These are phyloP conservation scores for Xiphophorus couchianus DNA, from an alignment of 2,113 vertebrate genomes.

Conservation along the genomic window DNA sequence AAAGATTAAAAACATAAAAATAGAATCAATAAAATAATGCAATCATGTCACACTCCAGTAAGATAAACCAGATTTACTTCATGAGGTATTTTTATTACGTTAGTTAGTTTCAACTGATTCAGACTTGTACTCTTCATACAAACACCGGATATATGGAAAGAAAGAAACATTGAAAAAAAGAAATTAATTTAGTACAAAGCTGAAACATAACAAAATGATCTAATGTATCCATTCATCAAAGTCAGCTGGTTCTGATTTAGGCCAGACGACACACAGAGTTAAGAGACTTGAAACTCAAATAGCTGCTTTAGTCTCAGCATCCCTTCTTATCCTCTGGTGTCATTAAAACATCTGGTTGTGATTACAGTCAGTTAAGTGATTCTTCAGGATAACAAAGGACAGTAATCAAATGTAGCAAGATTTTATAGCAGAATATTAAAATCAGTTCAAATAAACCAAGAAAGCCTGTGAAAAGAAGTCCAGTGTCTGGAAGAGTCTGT, in stretches of 20 bases:
- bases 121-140: too few species aligned
- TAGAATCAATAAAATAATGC: too few species aligned
- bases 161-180: too few species aligned
- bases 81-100: too few species aligned
- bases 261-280: conserved; percentile 31
- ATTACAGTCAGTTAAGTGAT: conserved; percentile 36
- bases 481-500: conserved; percentile 17
- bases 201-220: too few species aligned
- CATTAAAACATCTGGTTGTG: conserved; percentile 50
- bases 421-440: conserved; percentile 34
- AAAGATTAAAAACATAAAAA: too few species aligned
- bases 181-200: too few species aligned
- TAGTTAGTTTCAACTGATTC: too few species aligned
- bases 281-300: conserved; percentile 37
- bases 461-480: conserved; percentile 36
- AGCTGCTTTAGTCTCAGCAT: conserved; percentile 33
- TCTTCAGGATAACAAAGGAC: conserved; percentile 11
- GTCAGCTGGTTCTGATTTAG: conserved; percentile 49
- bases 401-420: conserved; percentile 17
- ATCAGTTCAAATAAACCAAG: conserved; percentile 30
- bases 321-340: conserved; percentile 35
- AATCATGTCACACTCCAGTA: too few species aligned
- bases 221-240: conserved; percentile 17
- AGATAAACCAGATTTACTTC: too few species aligned
- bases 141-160: too few species aligned